Conservation (phyloP, 2,113 vertebrate genomes). For the Nestor notabilis region DNA sequence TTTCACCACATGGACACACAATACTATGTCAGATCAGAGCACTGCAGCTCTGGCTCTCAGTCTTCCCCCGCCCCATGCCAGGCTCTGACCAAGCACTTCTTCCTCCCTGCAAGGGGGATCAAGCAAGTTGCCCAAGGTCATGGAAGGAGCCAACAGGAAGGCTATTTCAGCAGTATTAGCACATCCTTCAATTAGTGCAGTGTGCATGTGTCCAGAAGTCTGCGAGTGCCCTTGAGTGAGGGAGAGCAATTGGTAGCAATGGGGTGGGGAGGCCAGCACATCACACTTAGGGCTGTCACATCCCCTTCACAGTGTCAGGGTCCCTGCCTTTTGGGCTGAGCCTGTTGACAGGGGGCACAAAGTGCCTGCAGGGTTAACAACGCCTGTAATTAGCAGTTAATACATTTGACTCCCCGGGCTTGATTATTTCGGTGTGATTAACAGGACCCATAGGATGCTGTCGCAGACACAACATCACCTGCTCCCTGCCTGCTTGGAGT, state of each 20-base stretch:
- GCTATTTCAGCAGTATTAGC: not conserved
- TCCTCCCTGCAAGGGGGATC: fast-evolving
- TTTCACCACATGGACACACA: fast-evolving
- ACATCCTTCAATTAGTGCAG: not conserved
- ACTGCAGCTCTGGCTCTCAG: not conserved
- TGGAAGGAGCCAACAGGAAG: not conserved
- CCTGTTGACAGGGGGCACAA: not conserved
- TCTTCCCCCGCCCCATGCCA: not conserved
- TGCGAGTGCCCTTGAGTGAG: fast-evolving
- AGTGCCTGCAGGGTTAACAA: not conserved
- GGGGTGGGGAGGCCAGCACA: not conserved
- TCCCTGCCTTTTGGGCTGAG: not conserved
- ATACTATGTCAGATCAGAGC: not conserved
- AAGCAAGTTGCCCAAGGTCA: not conserved
- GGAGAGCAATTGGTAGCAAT: not conserved
- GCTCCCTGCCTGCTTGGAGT: not conserved
- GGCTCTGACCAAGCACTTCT: not conserved
- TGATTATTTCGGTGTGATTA: conserved; percentile 34
- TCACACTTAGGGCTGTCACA: not conserved
- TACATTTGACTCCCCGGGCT: not conserved
- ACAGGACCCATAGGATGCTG: not conserved
- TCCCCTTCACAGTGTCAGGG: not conserved
- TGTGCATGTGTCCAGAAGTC: not conserved
- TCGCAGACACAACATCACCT: not conserved
- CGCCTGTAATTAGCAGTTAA: not conserved